Evolutionary conservation across 2,888 invertebrate species (phyloP).

Genomic region (Craniophora ligustri): DNA sequence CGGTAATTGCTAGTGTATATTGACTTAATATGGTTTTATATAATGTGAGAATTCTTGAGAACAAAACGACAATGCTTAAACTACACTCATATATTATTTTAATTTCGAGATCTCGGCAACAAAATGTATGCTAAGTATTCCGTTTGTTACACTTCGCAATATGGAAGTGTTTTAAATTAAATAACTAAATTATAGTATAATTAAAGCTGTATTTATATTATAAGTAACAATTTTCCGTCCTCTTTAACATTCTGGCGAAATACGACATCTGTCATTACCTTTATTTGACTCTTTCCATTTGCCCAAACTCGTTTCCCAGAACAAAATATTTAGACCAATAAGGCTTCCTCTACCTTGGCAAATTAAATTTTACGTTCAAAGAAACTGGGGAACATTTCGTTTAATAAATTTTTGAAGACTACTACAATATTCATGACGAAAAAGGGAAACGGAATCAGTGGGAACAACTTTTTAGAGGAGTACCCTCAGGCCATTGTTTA

Average conservation of each 20-base stretch:
- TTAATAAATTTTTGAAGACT: slow-evolving; percentile 63
- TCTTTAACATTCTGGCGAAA: slow-evolving; percentile 15
- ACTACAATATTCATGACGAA: slow-evolving; percentile 63
- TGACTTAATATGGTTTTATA: slow-evolving; percentile 22
- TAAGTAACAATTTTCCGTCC: slow-evolving; percentile 12
- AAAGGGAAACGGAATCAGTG: slow-evolving; percentile 60
- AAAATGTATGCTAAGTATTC: slow-evolving; percentile 28
- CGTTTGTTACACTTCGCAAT: slow-evolving; percentile 21
- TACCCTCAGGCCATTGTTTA: slow-evolving; percentile 44
- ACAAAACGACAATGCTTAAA: slow-evolving; percentile 5
- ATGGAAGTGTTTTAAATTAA: slow-evolving; percentile 13
- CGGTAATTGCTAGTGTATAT: slow-evolving; percentile 14
- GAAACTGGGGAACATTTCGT: slow-evolving; percentile 59
- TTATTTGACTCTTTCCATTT: slow-evolving; percentile 29
- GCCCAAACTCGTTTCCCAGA: slow-evolving; percentile 29
- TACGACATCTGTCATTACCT: slow-evolving; percentile 26
- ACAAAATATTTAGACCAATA: slow-evolving; percentile 60
- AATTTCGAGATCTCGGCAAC: slow-evolving; percentile 2
- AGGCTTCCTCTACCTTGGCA: slow-evolving; percentile 44
- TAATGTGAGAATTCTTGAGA: slow-evolving; percentile 8
- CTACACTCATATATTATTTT: slow-evolving; percentile 2
- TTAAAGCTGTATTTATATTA: slow-evolving; percentile 22
- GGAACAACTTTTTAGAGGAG: slow-evolving; percentile 52
- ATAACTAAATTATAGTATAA: slow-evolving; percentile 8
- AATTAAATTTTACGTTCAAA: slow-evolving; percentile 64